Evolutionary conservation across 2,888 invertebrate genomes (phyloP), one percentile per base, ranked within the genome.

Genomic region (Erebia epiphron): DNA sequence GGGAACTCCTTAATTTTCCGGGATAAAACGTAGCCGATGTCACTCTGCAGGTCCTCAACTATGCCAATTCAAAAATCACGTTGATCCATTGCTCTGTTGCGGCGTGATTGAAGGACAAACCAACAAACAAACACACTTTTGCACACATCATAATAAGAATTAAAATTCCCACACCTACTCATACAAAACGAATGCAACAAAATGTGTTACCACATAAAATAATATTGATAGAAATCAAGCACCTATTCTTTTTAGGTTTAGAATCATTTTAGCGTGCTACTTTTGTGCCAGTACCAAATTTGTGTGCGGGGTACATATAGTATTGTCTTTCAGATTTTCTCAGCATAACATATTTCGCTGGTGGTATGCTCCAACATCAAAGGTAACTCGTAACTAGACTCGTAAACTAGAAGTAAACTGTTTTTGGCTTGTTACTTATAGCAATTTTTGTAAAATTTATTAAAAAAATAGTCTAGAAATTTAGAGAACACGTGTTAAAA

Each of bases 371-470:
- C 21, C 0, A 16, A 64, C 64, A 54, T 52, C 64, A 64, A 64
- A 64, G 52, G 26, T 10, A 11, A 41, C 52, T 41, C 64, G 16
- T 52, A 35, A 35, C 26, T 26, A 26, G 43, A 43, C 11, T 11
- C 11, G 11, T 46, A 64, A 64, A 64, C 64, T 52, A 41, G 26
- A 35, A 52, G 41, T 16, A 54, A 64, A 64, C 64, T 54, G 52
- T 54, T 54, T 64, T 64, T 62, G 62, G 52, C 35, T 35, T 52
- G 64, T 54, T 64, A 16, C 41, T 41, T 64, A 13, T 16, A n/a
- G 35, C 16, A 41, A 21, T 54, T 54, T 54, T 54, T 41, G 54
- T 62, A 49, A 26, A 49, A 62, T 62, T 62, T 62, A 64, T 54
- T 54, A 41, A 63, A 52, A 63, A 26, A 63, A 63, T 35, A 16